These are phyloP conservation scores for Plagiodera versicolora DNA, from an alignment of 2,888 invertebrate genomes.

Conservation along the genomic window DNA sequence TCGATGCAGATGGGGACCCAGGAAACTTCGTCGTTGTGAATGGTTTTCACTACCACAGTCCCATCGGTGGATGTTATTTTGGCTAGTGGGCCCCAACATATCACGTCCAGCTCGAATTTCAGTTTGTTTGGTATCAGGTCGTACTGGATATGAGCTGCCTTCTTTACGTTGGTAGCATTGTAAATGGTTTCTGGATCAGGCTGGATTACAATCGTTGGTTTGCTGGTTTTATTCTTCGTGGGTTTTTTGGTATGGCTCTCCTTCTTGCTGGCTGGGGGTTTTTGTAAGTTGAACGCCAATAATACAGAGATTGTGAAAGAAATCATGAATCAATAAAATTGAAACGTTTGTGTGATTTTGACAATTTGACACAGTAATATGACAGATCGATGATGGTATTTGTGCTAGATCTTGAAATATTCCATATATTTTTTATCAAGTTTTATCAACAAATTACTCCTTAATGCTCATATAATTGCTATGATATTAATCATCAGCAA, in stretches of 20 bases:
- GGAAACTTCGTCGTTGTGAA: conserved; percentile 28
- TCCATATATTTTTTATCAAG: no score
- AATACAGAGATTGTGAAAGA: conserved; percentile 32
- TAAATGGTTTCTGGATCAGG: conserved; percentile 22
- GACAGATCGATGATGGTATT: no score
- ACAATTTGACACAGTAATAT: no score
- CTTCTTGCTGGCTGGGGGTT: conserved; percentile 13
- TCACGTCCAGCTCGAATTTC: conserved; percentile 37
- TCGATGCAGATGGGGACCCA: conserved; percentile 39
- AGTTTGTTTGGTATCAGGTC: conserved; percentile 35
- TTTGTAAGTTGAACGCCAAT: conserved; percentile 23
- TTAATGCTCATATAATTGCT: no score
- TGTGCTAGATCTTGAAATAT: no score
- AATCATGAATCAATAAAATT: no score
- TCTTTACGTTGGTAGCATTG: conserved; percentile 27
- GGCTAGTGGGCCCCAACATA: conserved; percentile 38
- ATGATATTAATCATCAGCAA: no score
- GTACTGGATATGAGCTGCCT: conserved; percentile 35
- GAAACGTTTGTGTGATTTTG: no score
- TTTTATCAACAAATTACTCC: no score
- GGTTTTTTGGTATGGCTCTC: conserved; percentile 13
- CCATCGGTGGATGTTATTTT: conserved; percentile 32
- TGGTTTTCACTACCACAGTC: conserved; percentile 29
- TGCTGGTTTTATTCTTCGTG: conserved; percentile 11
- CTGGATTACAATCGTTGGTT: neutral